These are phyloP conservation scores for Scaptomyza parva DNA, from an alignment of 2,888 invertebrate species.

Conservation along the genomic window DNA sequence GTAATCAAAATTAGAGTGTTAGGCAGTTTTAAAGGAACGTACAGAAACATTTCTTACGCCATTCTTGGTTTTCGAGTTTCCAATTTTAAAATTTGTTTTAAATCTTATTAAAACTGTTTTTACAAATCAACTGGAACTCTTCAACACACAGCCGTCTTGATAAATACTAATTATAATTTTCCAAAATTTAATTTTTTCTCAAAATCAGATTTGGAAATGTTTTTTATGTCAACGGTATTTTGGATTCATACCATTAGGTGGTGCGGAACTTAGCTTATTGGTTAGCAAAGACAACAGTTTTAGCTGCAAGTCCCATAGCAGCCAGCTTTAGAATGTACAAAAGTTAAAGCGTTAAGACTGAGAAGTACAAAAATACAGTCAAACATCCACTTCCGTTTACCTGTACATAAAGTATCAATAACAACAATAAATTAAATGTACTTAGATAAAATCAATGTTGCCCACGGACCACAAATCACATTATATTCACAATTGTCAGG, in stretches of 20 bases:
- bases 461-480: conserved; percentile 86
- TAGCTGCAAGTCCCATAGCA: conserved; percentile 16
- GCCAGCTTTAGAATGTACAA: not conserved
- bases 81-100: not conserved
- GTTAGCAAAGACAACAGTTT: conserved; percentile 19
- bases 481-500: conserved; percentile 31
- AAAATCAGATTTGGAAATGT: not conserved
- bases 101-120: not conserved
- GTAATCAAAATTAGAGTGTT: not conserved
- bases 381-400: no score
- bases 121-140: not conserved
- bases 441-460: conserved; percentile 71
- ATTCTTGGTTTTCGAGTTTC: not conserved
- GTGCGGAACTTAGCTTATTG: conserved; percentile 16
- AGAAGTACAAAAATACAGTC: no score
- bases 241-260: not conserved
- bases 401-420: not conserved
- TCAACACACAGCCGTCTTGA: not conserved
- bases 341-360: not conserved
- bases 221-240: not conserved
- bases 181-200: not conserved
- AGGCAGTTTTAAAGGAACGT: not conserved
- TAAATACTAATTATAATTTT: not conserved
- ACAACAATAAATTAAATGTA: conserved; percentile 5
- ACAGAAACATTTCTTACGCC: conserved; percentile 17